Conservation (phyloP, 2,113 vertebrate species). For the Trogon melanurus region DNA sequence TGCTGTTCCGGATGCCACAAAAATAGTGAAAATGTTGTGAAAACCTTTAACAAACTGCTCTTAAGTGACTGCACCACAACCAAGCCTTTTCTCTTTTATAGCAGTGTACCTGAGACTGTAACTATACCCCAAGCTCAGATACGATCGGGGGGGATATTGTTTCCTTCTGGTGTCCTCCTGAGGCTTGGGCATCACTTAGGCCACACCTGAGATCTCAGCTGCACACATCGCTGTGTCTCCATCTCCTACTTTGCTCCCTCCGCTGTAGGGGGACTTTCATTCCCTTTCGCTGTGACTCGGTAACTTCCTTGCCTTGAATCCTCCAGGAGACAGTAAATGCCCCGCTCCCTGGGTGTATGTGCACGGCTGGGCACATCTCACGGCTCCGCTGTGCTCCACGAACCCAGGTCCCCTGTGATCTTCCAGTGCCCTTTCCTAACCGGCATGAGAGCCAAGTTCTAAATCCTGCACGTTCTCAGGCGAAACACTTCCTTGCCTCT, state of each 20-base stretch:
- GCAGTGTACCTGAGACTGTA: neutral
- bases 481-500: neutral
- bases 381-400: neutral
- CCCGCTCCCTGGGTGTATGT: neutral
- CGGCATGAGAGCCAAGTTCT: neutral
- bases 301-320: neutral
- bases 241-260: neutral
- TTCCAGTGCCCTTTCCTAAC: neutral
- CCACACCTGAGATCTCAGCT: neutral
- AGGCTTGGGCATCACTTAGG: neutral
- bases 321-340: neutral
- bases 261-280: neutral
- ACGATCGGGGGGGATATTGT: fast-evolving
- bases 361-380: neutral
- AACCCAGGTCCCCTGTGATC: neutral
- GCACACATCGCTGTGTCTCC: neutral
- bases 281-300: neutral
- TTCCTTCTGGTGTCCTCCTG: neutral
- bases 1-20: neutral
- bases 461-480: neutral
- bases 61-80: neutral
- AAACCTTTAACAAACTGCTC: neutral
- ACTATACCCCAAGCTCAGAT: neutral
- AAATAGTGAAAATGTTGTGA: neutral
- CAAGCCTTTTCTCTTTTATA: neutral